Conservation (phyloP, 2,888 invertebrate species). For the Lacanobia oleracea region DNA sequence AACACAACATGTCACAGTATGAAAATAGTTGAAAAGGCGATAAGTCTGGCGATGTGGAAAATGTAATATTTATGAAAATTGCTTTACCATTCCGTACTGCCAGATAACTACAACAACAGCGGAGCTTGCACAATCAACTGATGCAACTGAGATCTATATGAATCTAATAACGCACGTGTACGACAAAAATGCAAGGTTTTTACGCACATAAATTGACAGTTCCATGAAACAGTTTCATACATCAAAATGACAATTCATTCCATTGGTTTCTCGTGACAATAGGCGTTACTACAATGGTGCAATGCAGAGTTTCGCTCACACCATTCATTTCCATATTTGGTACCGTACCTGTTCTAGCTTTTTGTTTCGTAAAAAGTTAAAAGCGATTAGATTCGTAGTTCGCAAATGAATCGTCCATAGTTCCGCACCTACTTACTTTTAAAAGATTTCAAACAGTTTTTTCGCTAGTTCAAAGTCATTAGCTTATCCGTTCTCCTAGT, state of each 20-base stretch:
- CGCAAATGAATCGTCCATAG: neutral
- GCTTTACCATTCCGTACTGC: neutral
- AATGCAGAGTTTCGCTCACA: slow-evolving; percentile 59
- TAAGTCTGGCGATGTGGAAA: slow-evolving; percentile 1
- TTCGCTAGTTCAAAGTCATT: neutral
- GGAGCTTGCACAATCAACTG: neutral
- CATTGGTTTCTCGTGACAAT: slow-evolving; percentile 53
- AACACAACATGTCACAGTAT: neutral
- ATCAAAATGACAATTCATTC: slow-evolving; percentile 51
- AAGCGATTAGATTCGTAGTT: slow-evolving; percentile 31
- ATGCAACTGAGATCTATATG: slow-evolving; percentile 7
- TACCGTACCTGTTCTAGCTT: slow-evolving; percentile 27
- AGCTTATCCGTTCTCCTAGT: neutral
- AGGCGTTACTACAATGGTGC: slow-evolving; percentile 62
- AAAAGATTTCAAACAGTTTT: neutral
- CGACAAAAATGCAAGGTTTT: slow-evolving; percentile 9
- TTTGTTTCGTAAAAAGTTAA: slow-evolving; percentile 41
- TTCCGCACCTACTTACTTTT: neutral
- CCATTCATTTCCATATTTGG: slow-evolving; percentile 49
- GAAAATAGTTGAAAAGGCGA: neutral
- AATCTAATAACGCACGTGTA: slow-evolving; percentile 14
- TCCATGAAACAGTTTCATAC: slow-evolving; percentile 47
- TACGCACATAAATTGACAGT: slow-evolving; percentile 38
- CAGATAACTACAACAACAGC: slow-evolving; percentile 3
- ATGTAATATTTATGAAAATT: slow-evolving; percentile 11